Percentiles rank a stretch among this genome's conserved stretches.
Evolutionary conservation across 2,113 vertebrate genomes (phyloP).

Genomic region (Syrrhaptes paradoxus): DNA sequence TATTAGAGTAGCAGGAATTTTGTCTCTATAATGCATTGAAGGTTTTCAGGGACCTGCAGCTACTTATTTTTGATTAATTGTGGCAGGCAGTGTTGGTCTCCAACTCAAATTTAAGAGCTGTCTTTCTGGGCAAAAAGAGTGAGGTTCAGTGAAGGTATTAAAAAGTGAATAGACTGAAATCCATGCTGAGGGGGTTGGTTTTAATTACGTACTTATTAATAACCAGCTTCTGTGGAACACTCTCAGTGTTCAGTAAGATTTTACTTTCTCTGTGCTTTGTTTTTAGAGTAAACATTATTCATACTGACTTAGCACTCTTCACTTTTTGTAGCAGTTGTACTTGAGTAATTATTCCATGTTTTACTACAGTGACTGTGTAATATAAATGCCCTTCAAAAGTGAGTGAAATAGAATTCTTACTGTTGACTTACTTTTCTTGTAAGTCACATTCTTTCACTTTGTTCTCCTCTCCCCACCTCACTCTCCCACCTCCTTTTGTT

Average conservation of each 20-base stretch:
- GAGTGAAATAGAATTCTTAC: not conserved
- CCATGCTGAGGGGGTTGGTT: not conserved
- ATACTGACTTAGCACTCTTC: not conserved
- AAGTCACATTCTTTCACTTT: not conserved
- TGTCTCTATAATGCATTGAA: not conserved
- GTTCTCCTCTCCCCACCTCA: not conserved
- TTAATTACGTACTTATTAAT: not conserved
- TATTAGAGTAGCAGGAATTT: not conserved
- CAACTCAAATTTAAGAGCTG: not conserved
- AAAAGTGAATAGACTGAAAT: not conserved
- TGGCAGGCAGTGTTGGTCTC: not conserved
- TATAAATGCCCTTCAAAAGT: not conserved
- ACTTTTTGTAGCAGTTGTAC: not conserved
- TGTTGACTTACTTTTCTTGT: not conserved
- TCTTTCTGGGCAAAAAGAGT: not conserved
- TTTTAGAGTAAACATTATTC: not conserved
- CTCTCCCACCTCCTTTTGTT: not conserved
- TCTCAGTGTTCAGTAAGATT: not conserved
- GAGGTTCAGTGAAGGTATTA: not conserved
- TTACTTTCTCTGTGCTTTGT: not conserved
- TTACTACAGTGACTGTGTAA: not conserved
- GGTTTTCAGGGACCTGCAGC: not conserved
- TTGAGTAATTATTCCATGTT: not conserved
- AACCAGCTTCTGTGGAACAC: not conserved
- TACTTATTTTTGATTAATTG: not conserved